A percentile compares a stretch with the other conserved stretches of the same genome.
Evolutionary conservation across 92 coral and sea anemone species (phyloP).

Genomic region (Paragorgia papillata): DNA sequence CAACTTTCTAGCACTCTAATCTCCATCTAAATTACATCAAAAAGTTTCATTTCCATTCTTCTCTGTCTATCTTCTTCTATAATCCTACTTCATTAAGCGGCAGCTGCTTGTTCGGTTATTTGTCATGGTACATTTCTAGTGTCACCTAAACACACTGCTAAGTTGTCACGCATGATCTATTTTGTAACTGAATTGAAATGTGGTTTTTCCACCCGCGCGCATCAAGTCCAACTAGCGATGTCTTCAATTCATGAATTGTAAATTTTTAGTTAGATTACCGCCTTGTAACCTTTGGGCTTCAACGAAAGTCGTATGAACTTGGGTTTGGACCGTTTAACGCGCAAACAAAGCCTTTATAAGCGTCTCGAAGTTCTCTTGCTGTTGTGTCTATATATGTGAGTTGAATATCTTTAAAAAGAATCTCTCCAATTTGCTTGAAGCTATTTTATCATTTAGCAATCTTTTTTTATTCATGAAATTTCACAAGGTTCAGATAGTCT

Average conservation of each 20-base stretch:
- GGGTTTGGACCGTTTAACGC: neutral
- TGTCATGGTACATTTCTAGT: neutral
- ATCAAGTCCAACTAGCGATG: too few relatives aligned
- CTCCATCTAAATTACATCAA: neutral
- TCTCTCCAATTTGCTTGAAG: neutral
- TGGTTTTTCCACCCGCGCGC: neutral
- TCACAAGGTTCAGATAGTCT: too few relatives aligned
- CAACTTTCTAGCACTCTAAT: neutral
- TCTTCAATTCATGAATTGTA: neutral
- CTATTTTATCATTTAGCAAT: neutral
- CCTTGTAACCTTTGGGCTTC: neutral
- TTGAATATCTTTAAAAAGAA: neutral
- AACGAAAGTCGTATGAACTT: neutral
- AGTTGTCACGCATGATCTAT: neutral
- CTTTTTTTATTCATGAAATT: neutral
- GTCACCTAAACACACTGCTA: too few relatives aligned
- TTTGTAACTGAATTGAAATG: neutral
- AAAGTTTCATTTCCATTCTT: neutral
- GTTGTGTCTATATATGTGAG: neutral
- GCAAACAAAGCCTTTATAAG: conserved; percentile 10
- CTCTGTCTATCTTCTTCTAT: neutral
- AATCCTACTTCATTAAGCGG: neutral
- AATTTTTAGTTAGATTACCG: neutral
- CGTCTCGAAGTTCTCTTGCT: conserved; percentile 24
- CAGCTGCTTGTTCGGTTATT: neutral